A percentile compares a stretch with the other conserved stretches of the same genome.
Evolutionary conservation across 2,888 invertebrate genomes (phyloP).

Genomic region (Alloscopus bannaensis): DNA sequence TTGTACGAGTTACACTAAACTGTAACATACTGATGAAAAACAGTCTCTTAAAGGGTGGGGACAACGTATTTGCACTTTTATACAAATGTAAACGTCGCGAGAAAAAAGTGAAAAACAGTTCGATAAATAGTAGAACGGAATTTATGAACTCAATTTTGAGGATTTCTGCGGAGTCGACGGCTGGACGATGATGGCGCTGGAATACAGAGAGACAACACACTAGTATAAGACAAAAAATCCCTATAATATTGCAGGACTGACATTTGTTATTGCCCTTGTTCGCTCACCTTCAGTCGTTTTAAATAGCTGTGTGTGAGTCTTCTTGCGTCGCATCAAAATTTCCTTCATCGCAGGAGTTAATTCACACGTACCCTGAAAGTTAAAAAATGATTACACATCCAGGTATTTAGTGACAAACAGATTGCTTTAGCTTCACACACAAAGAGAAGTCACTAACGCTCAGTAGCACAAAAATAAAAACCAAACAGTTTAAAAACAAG

Average conservation of each 20-base stretch:
- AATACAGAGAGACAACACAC: background rate
- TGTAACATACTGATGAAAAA: constrained; percentile 56
- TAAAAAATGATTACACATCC: constrained; percentile 1
- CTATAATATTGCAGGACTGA: background rate
- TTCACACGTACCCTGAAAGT: constrained; percentile 62
- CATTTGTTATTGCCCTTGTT: background rate
- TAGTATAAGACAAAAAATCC: background rate
- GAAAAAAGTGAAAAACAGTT: constrained; percentile 55
- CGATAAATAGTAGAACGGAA: constrained; percentile 57
- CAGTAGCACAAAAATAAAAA: constrained; percentile 22
- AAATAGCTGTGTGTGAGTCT: constrained; percentile 41
- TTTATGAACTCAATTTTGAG: constrained; percentile 42
- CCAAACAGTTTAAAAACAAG: too few relatives aligned
- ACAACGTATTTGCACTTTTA: constrained; percentile 61
- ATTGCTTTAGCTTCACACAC: too few relatives aligned
- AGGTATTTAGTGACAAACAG: too few relatives aligned
- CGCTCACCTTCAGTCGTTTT: constrained; percentile 42
- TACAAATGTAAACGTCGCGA: constrained; percentile 49
- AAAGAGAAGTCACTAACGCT: constrained; percentile 10
- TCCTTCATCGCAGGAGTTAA: constrained; percentile 70
- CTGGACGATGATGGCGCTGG: constrained; percentile 42
- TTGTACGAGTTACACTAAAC: constrained; percentile 26
- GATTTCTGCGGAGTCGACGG: constrained; percentile 50
- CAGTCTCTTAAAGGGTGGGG: constrained; percentile 60
- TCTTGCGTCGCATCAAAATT: constrained; percentile 65